These are phyloP conservation scores for Stegostoma tigrinum DNA, from an alignment of 2,113 vertebrate species.

Conservation along the genomic window DNA sequence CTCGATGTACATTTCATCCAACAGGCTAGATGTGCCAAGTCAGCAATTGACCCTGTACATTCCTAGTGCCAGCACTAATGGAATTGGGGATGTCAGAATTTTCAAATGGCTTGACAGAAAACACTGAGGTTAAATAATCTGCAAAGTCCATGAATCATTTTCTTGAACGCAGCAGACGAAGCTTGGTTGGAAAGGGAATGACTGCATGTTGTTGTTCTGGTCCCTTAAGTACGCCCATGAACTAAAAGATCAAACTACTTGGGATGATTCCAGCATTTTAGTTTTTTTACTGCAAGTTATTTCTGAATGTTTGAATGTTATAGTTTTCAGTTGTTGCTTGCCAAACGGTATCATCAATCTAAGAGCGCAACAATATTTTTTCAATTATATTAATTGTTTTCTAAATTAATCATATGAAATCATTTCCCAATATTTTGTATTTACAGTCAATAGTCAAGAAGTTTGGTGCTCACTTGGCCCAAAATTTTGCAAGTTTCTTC, in stretches of 20 bases:
- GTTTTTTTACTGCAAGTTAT: neutral
- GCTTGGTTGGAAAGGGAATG: neutral
- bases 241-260: neutral
- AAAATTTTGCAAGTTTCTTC: neutral
- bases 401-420: neutral
- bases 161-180: neutral
- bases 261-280: neutral
- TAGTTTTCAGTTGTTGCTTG: neutral
- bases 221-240: neutral
- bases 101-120: neutral
- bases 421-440: neutral
- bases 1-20: constrained; percentile 19
- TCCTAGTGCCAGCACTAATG: neutral
- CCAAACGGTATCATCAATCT: neutral
- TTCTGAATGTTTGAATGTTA: neutral
- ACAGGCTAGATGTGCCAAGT: neutral
- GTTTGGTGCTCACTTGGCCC: neutral
- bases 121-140: neutral
- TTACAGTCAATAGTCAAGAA: neutral
- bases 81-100: neutral
- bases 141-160: neutral
- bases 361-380: neutral
- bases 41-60: neutral
- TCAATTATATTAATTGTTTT: neutral
- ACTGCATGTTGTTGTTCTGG: neutral